Base-by-base conservation (phyloP, 2,797 vertebrate species). In the Xenopus petersii region DNA sequence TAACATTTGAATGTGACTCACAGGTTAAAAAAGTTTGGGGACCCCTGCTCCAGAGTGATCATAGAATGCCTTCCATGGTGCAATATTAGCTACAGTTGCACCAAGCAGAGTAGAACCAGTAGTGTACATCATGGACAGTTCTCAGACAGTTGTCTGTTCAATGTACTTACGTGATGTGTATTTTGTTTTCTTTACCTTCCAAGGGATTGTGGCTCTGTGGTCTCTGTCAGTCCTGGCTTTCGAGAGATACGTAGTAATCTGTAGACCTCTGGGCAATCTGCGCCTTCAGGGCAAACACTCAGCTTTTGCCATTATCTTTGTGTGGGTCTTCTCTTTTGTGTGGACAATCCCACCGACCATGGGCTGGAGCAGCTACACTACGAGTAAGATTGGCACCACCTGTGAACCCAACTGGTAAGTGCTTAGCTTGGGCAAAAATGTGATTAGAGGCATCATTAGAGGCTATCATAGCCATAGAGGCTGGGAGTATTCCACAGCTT, bases 381-480 rank as follows among this genome's bases (percentile, higher is more conserved):
- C 93, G 73, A 97, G 94, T 88, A 95, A 93, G 88, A 96, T 96
- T 63, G 95, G 95, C 73, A 97, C 95, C 67, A 96, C 94, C 12
- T 97, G 95, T 84, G 95, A 97, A 84, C 95, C 93, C 0, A 95
- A 96, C 88, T 97, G 95, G 95, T 97, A 88, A 95, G 94, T 56
- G 36, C 36, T 42, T 6, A 42, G 36, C 36, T 42, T 3, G 6
- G 36, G 8, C 8, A 9, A 42, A 5, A 42, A 42, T 42, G 36
- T 5, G 5, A 42, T 42, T 42, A 5, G 36, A 42, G 36, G 4
- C 5, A 42, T 42, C 8, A 9, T 42, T 42, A 42, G 36, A 42
- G 36, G 36, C 36, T 42, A 42, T 42, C 36, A 42, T 9, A 42
- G 36, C 36, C 36, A 42, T 6, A 42, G 36, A 42, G 36, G 36